Evolutionary conservation across 2,113 vertebrate species (phyloP).

Genomic region (Trachemys scripta): DNA sequence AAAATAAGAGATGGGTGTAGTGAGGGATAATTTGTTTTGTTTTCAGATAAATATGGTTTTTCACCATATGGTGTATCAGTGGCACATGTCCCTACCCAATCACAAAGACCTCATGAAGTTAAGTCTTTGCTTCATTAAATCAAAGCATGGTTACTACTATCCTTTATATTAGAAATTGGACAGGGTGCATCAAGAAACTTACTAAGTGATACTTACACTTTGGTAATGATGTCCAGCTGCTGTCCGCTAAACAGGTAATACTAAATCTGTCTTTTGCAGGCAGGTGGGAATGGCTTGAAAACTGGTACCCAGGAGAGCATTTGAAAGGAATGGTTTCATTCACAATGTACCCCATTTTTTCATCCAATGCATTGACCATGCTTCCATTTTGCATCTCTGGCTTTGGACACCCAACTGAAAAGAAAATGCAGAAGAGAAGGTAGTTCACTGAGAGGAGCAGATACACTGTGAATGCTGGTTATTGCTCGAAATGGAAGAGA

Average conservation of each 20-base stretch:
- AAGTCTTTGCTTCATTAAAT: no score
- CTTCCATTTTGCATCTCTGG: constrained; percentile 44
- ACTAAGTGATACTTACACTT: constrained; percentile 36
- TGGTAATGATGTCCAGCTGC: constrained; percentile 18
- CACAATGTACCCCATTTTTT: accelerated
- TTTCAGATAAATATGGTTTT: background rate
- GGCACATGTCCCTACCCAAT: background rate
- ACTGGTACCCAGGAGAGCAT: background rate
- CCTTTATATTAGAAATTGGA: accelerated
- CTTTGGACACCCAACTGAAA: constrained; percentile 56
- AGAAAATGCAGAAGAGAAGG: background rate
- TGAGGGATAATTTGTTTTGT: background rate
- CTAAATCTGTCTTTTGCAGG: background rate
- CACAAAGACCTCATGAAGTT: accelerated
- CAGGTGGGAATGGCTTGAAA: accelerated
- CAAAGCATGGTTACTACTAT: background rate
- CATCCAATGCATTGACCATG: background rate
- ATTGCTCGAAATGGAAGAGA: background rate
- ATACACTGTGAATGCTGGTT: background rate
- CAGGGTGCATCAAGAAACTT: background rate
- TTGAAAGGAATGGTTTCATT: background rate
- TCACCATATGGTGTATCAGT: background rate
- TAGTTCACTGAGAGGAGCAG: background rate
- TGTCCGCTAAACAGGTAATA: constrained; percentile 22
- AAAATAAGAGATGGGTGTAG: background rate